Percentiles rank a stretch among this genome's conserved stretches.
Evolutionary conservation across 2,888 invertebrate species (phyloP).

Genomic region (Strigamia transsilvanica): DNA sequence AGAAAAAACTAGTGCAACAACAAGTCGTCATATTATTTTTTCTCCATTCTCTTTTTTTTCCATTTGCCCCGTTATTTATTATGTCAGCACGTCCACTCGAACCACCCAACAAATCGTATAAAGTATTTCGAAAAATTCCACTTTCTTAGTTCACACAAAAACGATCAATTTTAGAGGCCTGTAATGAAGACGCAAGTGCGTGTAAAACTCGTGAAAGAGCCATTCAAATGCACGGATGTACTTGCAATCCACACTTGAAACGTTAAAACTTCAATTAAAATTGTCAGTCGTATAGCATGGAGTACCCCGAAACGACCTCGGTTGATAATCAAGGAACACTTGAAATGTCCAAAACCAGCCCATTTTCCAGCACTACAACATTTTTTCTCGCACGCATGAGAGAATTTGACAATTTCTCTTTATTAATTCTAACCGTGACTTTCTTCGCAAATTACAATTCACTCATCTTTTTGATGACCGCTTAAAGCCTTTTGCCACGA

Average conservation of each 20-base stretch:
- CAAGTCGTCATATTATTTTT: neutral
- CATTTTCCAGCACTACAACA: neutral
- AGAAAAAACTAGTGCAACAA: neutral
- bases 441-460: slow-evolving; percentile 6
- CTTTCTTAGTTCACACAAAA: neutral
- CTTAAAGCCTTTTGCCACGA: slow-evolving; percentile 19
- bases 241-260: neutral
- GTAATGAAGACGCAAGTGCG: neutral
- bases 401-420: neutral
- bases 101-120: neutral
- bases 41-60: neutral
- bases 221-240: neutral
- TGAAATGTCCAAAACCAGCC: neutral
- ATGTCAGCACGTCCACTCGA: slow-evolving; percentile 1
- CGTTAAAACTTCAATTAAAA: neutral
- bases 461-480: slow-evolving; percentile 31
- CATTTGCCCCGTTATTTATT: neutral
- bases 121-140: neutral
- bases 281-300: neutral
- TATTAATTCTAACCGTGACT: neutral
- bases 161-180: neutral
- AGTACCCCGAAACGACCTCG: neutral
- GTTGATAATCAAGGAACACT: neutral
- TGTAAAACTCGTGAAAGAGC: neutral
- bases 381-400: neutral